phyloP scores from a whole-genome alignment of 1,140 invertebrate species.

The Mercenaria mercenaria region DNA sequence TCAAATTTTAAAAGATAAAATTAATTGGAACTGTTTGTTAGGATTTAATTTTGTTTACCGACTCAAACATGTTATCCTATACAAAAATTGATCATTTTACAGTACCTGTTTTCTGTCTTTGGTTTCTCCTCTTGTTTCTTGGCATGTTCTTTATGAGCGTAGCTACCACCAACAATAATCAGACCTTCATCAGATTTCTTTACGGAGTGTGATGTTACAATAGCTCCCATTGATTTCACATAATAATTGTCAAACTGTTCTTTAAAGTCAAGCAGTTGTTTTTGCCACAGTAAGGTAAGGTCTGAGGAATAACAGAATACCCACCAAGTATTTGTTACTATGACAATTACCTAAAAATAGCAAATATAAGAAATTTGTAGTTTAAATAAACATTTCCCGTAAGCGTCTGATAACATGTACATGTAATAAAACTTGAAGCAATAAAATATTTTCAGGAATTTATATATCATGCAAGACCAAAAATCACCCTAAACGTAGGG shows the following conservation, averaged over 20 bases:
- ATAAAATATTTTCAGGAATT: no score
- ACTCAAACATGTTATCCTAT: no score
- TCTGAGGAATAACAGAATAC: conserved; percentile 79
- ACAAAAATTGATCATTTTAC: no score
- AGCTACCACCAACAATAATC: conserved; percentile 79
- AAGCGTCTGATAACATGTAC: no score
- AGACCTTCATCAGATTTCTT: conserved; percentile 78
- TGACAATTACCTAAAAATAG: conserved; percentile 76
- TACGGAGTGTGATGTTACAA: conserved; percentile 76
- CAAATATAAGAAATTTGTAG: neutral
- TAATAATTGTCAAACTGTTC: conserved; percentile 67
- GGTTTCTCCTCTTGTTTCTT: neutral
- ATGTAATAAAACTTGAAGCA: no score
- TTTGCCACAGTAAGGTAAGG: conserved; percentile 75
- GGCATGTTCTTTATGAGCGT: conserved; percentile 71
- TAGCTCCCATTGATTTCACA: conserved; percentile 76
- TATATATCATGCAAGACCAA: no score
- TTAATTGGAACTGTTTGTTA: no score
- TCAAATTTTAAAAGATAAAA: no score
- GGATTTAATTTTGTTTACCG: no score
- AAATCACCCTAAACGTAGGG: no score
- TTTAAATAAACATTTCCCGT: neutral
- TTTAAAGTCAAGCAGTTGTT: conserved; percentile 60
- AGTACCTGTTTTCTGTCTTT: conserved; percentile 13
- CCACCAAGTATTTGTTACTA: conserved; percentile 79